Base-by-base conservation (phyloP, 2,797 vertebrate species). In the Dendrocincla fuliginosa region DNA sequence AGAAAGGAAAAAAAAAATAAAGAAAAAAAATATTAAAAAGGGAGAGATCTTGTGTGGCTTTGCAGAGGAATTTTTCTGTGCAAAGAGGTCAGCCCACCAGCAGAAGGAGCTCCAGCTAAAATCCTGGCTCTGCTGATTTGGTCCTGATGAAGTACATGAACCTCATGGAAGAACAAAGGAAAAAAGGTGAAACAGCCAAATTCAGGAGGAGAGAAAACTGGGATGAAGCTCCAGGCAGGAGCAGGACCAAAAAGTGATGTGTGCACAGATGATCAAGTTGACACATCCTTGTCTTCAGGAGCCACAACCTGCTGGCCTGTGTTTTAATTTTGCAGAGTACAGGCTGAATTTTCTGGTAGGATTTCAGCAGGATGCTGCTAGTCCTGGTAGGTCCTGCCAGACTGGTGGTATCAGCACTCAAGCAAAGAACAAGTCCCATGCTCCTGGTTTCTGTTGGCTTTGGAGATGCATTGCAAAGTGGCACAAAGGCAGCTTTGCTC, bases 51-150 rank as follows among this genome's bases (percentile, higher is more conserved):
- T 4, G 3, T 28, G 44, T 32, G 74, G 42, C 3, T 59, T 79
- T 46, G 30, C 4, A 39, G 10, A n/a, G 33, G 28, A 53, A 46
- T n/a, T 85, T 57, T 65, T 28, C 50, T 27, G 25, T 83, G 87
- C 53, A 71, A 53, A 65, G 49, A 6, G 39, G 61, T 76, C 86
- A 63, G 85, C 94, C 90, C 0, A 1, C 94, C 95, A 95, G 94
- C 84, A 95, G 96, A 95, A 94, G 95, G 94, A 95, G 90, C 96
- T 92, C 89, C 57, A 84, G 82, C 32, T 78, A 42, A 95, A 95
- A 96, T 32, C 76, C 78, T 50, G 46, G 23, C 42, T 14, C 32
- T 32, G 11, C 18, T 69, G 24, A 1, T n/a, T 80, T 70, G 60
- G 16, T 60, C 5, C 35, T 22, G 52, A 30, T 18, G n/a, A 44